Evolutionary conservation across 2,797 vertebrate species (phyloP), one percentile per base, ranked within the genome.

Genomic region (Cetoscarus ocellatus): DNA sequence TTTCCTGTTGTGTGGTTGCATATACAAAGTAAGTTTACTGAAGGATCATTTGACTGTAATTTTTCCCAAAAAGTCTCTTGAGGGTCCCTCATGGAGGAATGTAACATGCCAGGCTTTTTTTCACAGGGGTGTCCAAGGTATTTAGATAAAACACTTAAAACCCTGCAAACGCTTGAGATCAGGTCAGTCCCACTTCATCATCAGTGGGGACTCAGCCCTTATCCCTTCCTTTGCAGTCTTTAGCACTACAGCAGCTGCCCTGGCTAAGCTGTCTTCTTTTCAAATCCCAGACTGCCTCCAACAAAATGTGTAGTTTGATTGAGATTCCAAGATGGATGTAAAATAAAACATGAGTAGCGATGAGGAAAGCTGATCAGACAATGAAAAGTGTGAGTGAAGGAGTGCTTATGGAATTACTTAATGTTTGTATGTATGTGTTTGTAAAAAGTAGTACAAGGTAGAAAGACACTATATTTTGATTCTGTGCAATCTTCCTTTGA

Each of bases 401-500:
- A 79, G 76, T 75, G 72, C 62, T 61, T 78, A 74, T 88, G 82
- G 54, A 89, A 62, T 64, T 71, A 48, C 27, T 84, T 80, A 80
- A 85, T 82, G 77, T 84, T 84, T 88, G 88, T 93, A 89, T 92
- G 90, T 91, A 88, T 87, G 70, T 82, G 44, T 88, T 67, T 89
- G 83, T 92, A 73, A 83, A 84, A 60, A 84, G 27, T 82, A 86
- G 73, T 66, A 79, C 81, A 79, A 88, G 82, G 68, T 92, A 88
- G 88, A 80, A 65, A 17, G 88, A 84, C 61, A 87, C 74, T 87
- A 62, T 86, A 90, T 88, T 88, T 92, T 92, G 92, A 94, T 93
- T 92, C 73, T 88, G 94, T 95, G 93, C 93, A 94, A 93, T 95
- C 90, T 88, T 61, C 70, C 87, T 11, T 88, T 82, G 82, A 86